Base-by-base conservation (phyloP, 2,888 invertebrate species). In the Dexiosoma caninum region DNA sequence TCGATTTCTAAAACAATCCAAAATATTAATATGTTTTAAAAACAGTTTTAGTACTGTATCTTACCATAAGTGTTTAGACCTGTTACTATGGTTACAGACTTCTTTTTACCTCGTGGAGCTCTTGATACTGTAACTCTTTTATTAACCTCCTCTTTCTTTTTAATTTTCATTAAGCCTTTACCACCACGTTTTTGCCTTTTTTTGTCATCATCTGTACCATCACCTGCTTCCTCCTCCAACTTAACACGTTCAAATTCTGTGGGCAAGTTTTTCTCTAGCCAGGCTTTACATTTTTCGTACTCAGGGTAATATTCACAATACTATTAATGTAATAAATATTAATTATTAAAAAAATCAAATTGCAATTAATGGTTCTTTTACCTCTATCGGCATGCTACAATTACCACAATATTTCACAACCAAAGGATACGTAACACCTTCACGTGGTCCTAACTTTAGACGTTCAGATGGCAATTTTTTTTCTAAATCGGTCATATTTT, bases 271-370 rank as follows among this genome's bases (percentile, higher is more conserved):
- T 95, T 95, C 90, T 98, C 97, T 83, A 99, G 91, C 99, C 99
- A 99, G 84, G 95, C 95, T 90, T 98, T 97, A 89, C 99, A 99
- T 91, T 97, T 97, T 83, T 98, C 98, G 89, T 97, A 97, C 90
- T 97, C 97, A 9, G 98, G 98, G 91, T 98, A 98, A 90, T 96
- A 98, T 92, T 99, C 98, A 90, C 99, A 99, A 90, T 98, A 99
- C 95, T 97, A 88, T 16, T 0, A 12, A 27, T 51, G 14, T 0
- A 9, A n/a, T 21, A 32, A 10, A 53, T 1, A 19, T 53, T 32
- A 30, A 53, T 0, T 6, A 4, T 46, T 46, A 5, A 46, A n/a
- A n/a, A n/a, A 10, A 10, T 21, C 6, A 3, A 5, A 27, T 27
- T 27, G 27, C 27, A 5, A 49, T 23, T 4, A 4, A 12, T 49